These are phyloP conservation scores for Cantharis lateralis DNA, from an alignment of 2,888 invertebrate species.

Conservation along the genomic window DNA sequence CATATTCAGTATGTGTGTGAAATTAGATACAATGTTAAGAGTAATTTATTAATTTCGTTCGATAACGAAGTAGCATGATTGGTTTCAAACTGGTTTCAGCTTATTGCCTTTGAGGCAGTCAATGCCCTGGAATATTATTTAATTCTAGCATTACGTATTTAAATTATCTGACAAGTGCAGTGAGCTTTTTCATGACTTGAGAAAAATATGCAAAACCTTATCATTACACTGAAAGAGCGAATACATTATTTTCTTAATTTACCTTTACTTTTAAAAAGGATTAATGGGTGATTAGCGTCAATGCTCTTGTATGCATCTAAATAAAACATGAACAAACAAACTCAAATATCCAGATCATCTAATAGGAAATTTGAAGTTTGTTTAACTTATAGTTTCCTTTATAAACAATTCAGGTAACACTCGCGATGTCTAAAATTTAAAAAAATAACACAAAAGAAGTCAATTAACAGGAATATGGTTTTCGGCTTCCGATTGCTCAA, in stretches of 20 bases:
- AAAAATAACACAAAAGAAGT: background rate
- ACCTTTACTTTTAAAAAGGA: background rate
- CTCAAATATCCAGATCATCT: background rate
- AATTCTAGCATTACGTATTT: slow-evolving; percentile 51
- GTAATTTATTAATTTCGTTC: slow-evolving; percentile 51
- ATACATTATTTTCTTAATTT: background rate
- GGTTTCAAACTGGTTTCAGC: slow-evolving; percentile 48
- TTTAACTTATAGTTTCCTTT: background rate
- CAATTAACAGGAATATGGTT: slow-evolving; percentile 3
- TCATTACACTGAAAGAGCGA: background rate
- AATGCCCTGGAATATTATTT: slow-evolving; percentile 52
- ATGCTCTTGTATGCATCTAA: background rate
- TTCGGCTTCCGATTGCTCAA: background rate
- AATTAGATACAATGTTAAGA: slow-evolving; percentile 40
- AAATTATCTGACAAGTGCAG: slow-evolving; percentile 49
- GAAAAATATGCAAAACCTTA: background rate
- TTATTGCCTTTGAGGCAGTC: slow-evolving; percentile 47
- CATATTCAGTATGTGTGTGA: slow-evolving; percentile 26
- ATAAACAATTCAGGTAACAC: slow-evolving; percentile 2
- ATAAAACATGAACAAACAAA: background rate
- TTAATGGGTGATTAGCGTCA: background rate
- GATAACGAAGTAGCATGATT: slow-evolving; percentile 50
- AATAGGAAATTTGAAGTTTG: background rate
- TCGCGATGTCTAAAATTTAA: background rate
- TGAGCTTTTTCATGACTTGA: slow-evolving; percentile 32